A percentile compares a stretch with the other conserved stretches of the same genome.
Evolutionary conservation across 1,140 invertebrate genomes (phyloP).

Genomic region (Vanessa tameamea): DNA sequence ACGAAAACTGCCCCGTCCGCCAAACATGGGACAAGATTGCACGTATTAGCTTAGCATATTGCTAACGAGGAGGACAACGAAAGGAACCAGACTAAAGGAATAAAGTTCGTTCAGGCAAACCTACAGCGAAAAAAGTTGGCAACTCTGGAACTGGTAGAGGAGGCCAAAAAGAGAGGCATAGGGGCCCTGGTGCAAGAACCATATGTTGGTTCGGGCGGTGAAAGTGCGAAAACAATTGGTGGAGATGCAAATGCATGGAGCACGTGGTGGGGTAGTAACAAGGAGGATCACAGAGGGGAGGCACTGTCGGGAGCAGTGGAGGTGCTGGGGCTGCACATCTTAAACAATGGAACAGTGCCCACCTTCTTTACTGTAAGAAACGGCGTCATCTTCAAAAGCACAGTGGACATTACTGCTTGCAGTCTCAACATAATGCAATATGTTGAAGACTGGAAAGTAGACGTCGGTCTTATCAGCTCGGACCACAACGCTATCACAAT

Average conservation of each 20-base stretch:
- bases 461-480: neutral
- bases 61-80: no score
- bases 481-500: slow-evolving; percentile 11
- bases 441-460: slow-evolving; percentile 2
- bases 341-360: slow-evolving; percentile 4
- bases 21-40: neutral
- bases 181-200: neutral
- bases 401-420: neutral
- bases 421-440: neutral
- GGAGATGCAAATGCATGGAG: neutral
- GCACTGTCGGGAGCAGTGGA: neutral
- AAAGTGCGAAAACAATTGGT: slow-evolving; percentile 7
- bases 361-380: neutral
- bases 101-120: neutral
- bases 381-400: neutral
- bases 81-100: no score
- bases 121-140: neutral
- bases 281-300: slow-evolving; percentile 3
- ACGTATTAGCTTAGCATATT: no score
- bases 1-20: neutral
- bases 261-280: slow-evolving; percentile 11
- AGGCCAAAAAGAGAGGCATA: neutral
- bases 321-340: slow-evolving; percentile 12
- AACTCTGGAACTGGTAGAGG: neutral
- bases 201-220: neutral